Percentiles rank a stretch among this genome's conserved stretches.
These are phyloP conservation scores for Clanis bilineata DNA, from an alignment of 2,888 invertebrate species.

Conservation along the genomic window DNA sequence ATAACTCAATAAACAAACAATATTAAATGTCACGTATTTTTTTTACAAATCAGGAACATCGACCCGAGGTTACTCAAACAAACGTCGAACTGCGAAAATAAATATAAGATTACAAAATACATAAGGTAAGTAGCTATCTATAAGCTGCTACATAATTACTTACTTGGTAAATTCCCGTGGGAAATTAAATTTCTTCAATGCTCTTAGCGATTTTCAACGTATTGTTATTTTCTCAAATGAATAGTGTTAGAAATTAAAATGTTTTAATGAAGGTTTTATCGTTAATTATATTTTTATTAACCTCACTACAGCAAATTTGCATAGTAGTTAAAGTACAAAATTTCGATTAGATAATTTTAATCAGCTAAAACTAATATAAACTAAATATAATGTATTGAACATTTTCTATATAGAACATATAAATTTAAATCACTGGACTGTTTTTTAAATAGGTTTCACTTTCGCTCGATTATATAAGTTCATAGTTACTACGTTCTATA, in stretches of 20 bases:
- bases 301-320: no score
- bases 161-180: slow-evolving; percentile 40
- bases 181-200: slow-evolving; percentile 51
- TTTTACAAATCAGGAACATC: background rate
- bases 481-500: no score
- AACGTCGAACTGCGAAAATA: slow-evolving; percentile 3
- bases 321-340: no score
- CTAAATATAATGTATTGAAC: no score
- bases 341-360: no score
- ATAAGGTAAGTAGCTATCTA: slow-evolving; percentile 24
- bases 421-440: no score
- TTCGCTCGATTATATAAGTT: no score
- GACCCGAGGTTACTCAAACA: background rate
- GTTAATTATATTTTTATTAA: slow-evolving; percentile 24
- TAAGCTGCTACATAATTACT: slow-evolving; percentile 42
- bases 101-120: slow-evolving; percentile 23
- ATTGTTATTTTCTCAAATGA: slow-evolving; percentile 38
- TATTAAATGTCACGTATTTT: slow-evolving; percentile 5
- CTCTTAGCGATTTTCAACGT: slow-evolving; percentile 40
- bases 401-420: no score
- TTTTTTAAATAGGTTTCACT: no score
- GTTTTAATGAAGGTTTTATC: slow-evolving; percentile 22
- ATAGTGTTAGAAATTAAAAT: slow-evolving; percentile 34
- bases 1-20: background rate
- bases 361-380: no score